A percentile compares a stretch with the other conserved stretches of the same genome.
phyloP scores from a whole-genome alignment of 1,140 invertebrate species.

The Episyrphus balteatus region DNA sequence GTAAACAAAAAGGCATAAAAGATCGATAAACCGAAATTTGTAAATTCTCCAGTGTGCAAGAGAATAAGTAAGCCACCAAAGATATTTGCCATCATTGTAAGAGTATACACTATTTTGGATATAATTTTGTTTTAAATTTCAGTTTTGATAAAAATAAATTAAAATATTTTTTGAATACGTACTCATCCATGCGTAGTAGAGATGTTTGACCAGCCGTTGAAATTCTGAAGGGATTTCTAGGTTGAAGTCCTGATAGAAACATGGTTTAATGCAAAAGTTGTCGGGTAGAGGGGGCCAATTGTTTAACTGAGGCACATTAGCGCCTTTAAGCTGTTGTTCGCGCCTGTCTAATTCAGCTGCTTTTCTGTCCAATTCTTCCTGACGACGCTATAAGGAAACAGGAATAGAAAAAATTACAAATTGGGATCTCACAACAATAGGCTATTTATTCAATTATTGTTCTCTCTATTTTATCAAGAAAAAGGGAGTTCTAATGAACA shows the following conservation, averaged over 20 bases:
- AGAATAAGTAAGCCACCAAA: constrained; percentile 68
- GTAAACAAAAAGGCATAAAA: constrained; percentile 87
- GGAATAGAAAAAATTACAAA: not conserved
- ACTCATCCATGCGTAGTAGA: constrained; percentile 98
- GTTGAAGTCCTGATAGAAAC: constrained; percentile 99
- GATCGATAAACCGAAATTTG: constrained; percentile 80
- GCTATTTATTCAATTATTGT: too few species aligned
- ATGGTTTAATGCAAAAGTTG: constrained; percentile 86
- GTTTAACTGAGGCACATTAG: constrained; percentile 66
- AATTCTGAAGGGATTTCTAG: constrained; percentile 98
- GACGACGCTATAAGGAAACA: constrained; percentile 45
- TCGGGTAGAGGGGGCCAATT: constrained; percentile 97
- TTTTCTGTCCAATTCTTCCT: constrained; percentile 78
- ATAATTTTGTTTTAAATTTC: not conserved
- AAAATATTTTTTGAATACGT: constrained; percentile 40
- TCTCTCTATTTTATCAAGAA: too few species aligned
- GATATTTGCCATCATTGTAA: constrained; percentile 76
- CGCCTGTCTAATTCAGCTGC: constrained; percentile 75
- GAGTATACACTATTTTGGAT: constrained; percentile 63
- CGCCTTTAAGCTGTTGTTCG: constrained; percentile 71
- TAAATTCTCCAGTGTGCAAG: constrained; percentile 48
- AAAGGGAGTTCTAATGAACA: too few species aligned
- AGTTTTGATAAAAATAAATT: not conserved
- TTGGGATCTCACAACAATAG: not conserved
- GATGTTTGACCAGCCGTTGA: constrained; percentile 84